phyloP scores from a whole-genome alignment of 2,797 vertebrate species.

The Pseudopleuronectes americanus region DNA sequence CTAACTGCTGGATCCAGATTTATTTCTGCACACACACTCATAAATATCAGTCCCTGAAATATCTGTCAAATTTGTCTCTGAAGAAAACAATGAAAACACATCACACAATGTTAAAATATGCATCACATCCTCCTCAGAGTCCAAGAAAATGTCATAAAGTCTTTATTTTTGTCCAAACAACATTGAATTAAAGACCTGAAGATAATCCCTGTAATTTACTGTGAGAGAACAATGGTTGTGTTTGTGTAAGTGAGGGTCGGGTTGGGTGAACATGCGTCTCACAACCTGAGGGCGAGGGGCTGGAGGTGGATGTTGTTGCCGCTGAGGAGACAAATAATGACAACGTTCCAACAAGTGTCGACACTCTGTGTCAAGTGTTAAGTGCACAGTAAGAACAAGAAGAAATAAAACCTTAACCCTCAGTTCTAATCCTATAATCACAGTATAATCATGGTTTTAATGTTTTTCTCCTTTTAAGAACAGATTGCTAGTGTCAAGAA shows the following conservation, averaged over 20 bases:
- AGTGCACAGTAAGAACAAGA: background rate
- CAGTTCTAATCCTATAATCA: slow-evolving; percentile 46
- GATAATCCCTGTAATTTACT: background rate
- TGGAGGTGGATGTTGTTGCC: slow-evolving; percentile 16
- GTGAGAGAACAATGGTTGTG: no score
- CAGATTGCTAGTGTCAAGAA: slow-evolving; percentile 43
- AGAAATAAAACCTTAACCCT: background rate
- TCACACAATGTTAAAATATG: no score
- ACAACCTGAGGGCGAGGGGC: background rate
- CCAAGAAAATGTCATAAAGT: no score
- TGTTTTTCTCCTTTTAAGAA: slow-evolving; percentile 37
- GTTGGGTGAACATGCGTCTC: no score
- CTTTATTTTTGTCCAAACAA: background rate
- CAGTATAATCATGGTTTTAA: slow-evolving; percentile 52
- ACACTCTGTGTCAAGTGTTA: slow-evolving; percentile 36
- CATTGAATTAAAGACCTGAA: background rate
- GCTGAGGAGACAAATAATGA: slow-evolving; percentile 39
- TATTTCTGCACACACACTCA: no score
- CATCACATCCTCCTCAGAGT: no score
- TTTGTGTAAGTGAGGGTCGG: no score
- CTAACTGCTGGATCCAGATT: no score
- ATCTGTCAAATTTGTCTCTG: no score
- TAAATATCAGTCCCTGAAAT: no score
- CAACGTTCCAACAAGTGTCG: slow-evolving; percentile 27
- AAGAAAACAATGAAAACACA: no score